Conservation (phyloP, 2,888 invertebrate species). For the Aleiodes alternator region DNA sequence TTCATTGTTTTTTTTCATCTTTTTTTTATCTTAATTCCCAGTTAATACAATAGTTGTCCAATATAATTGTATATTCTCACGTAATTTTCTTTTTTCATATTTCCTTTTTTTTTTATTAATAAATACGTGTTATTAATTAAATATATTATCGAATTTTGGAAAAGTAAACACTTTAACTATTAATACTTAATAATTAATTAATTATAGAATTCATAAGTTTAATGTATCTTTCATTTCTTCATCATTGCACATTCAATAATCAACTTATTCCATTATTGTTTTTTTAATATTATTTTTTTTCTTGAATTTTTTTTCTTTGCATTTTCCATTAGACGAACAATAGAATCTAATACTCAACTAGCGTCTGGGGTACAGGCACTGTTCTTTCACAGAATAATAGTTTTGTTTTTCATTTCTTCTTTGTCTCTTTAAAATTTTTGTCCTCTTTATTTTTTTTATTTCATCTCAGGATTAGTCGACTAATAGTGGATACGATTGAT, state of each 20-base stretch:
- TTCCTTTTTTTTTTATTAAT: not conserved
- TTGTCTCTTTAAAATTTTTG: conserved; percentile 26
- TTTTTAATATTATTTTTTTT: too few species aligned
- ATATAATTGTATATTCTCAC: not conserved
- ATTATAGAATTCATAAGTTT: not conserved
- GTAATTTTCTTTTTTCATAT: not conserved
- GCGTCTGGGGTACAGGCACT: conserved; percentile 72
- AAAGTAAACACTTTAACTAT: conserved; percentile 8
- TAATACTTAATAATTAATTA: conserved; percentile 11
- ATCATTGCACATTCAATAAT: conserved; percentile 11
- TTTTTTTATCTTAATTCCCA: not conserved
- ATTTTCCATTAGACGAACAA: conserved; percentile 47
- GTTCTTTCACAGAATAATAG: conserved; percentile 69
- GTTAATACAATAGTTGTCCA: not conserved
- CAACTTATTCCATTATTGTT: not conserved
- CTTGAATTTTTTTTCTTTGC: not conserved
- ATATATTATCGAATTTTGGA: conserved; percentile 2
- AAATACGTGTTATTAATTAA: not conserved
- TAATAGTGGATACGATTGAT: conserved; percentile 19
- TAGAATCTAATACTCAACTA: conserved; percentile 61
- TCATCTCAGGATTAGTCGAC: conserved; percentile 13
- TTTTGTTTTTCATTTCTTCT: conserved; percentile 56
- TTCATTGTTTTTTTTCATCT: conserved; percentile 28
- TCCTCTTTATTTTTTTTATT: not conserved
- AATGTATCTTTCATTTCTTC: not conserved